phyloP scores from a whole-genome alignment of 2,113 vertebrate species.

The Peromyscus californicus region DNA sequence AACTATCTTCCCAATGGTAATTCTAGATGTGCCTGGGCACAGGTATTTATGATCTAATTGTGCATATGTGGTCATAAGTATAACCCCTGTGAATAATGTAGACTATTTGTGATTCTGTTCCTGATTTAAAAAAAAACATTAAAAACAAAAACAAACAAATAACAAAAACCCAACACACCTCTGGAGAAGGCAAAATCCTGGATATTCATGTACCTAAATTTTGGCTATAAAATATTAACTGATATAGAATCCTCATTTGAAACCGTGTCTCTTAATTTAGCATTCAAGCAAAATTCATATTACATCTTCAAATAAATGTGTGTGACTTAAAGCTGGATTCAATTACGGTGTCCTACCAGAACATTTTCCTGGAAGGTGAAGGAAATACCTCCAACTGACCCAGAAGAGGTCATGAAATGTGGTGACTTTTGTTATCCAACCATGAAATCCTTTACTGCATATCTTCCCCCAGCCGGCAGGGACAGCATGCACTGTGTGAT shows the following conservation, averaged over 20 bases:
- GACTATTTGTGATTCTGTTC: background rate
- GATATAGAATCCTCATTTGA: conserved; percentile 36
- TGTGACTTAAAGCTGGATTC: conserved; percentile 9
- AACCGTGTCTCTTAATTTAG: conserved; percentile 38
- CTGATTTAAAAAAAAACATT: background rate
- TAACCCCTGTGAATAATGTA: background rate
- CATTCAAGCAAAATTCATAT: background rate
- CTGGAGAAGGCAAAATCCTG: conserved; percentile 12
- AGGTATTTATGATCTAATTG: background rate
- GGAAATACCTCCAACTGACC: background rate
- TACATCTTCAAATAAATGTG: background rate
- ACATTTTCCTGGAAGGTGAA: conserved; percentile 31
- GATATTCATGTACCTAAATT: conserved; percentile 17
- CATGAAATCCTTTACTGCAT: background rate
- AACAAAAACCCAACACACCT: background rate
- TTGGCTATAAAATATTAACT: conserved; percentile 14
- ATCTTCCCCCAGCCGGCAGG: background rate
- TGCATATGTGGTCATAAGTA: background rate
- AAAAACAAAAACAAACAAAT: background rate
- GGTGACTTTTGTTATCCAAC: conserved; percentile 46
- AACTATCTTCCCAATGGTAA: background rate
- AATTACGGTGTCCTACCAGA: conserved; percentile 26
- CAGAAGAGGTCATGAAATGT: conserved; percentile 56
- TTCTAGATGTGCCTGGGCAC: background rate
- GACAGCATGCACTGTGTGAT: background rate